phyloP scores from a whole-genome alignment of 2,797 vertebrate species.

The Mus caroli region DNA sequence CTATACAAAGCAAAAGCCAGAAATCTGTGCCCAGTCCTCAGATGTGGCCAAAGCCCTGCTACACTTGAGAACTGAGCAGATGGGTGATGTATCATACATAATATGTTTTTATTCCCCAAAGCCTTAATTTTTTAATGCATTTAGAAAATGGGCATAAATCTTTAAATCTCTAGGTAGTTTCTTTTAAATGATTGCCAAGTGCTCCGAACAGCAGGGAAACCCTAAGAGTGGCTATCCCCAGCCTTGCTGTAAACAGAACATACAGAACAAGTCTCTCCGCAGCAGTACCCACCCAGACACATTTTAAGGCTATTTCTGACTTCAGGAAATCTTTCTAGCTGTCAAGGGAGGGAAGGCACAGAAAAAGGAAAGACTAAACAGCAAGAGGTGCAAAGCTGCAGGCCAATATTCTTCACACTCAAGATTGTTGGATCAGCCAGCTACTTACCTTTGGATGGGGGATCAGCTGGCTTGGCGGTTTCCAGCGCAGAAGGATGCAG shows the following conservation, averaged over 20 bases:
- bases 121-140: neutral
- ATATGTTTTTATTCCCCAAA: neutral
- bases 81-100: neutral
- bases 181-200: neutral
- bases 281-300: neutral
- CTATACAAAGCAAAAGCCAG: neutral
- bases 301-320: neutral
- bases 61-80: neutral
- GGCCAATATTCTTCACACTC: neutral
- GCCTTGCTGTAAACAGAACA: neutral
- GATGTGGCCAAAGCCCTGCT: neutral
- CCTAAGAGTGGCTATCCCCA: neutral
- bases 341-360: neutral
- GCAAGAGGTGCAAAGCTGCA: neutral
- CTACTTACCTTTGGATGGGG: conserved; percentile 56
- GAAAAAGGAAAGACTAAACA: neutral
- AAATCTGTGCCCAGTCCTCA: neutral
- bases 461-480: neutral
- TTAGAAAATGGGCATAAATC: neutral
- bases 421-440: neutral
- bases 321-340: neutral
- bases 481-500: neutral
- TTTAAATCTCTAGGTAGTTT: neutral
- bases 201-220: neutral
- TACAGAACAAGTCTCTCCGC: too few species aligned